Percentiles rank a stretch among this genome's conserved stretches.
Conservation (phyloP, 2,888 invertebrate species). For the Schizotus pectinicornis region DNA sequence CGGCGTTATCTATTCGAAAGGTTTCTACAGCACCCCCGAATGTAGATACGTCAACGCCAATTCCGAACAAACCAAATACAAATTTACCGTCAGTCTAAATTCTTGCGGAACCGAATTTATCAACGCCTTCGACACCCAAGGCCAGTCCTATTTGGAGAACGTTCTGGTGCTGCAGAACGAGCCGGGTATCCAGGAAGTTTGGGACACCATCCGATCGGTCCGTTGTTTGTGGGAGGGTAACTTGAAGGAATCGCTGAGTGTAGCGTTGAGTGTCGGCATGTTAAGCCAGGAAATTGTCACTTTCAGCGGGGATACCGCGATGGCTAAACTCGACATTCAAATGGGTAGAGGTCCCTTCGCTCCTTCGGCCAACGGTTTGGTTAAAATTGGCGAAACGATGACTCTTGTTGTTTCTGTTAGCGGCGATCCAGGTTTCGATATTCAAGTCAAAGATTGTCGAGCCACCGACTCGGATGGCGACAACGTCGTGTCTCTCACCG, state of each 20-base stretch:
- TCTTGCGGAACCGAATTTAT: constrained; percentile 81
- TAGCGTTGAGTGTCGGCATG: constrained; percentile 79
- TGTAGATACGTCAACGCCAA: constrained; percentile 78
- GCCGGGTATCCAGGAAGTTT: constrained; percentile 75
- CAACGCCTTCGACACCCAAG: constrained; percentile 77
- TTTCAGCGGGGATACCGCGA: constrained; percentile 84
- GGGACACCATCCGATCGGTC: constrained; percentile 80
- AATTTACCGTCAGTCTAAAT: constrained; percentile 76
- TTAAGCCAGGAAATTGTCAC: constrained; percentile 80
- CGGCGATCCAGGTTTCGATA: constrained; percentile 80
- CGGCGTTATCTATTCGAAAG: constrained; percentile 80
- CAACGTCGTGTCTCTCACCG: constrained; percentile 73
- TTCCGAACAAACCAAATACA: constrained; percentile 71
- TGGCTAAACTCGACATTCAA: constrained; percentile 79
- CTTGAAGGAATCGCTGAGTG: constrained; percentile 75
- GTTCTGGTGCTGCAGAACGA: constrained; percentile 80
- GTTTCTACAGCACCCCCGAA: constrained; percentile 69
- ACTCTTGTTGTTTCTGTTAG: constrained; percentile 80
- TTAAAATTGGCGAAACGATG: constrained; percentile 83
- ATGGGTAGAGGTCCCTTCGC: constrained; percentile 79
- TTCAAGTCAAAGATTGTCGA: constrained; percentile 77
- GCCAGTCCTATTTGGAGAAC: constrained; percentile 81
- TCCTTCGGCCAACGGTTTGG: constrained; percentile 74
- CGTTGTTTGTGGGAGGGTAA: constrained; percentile 85
- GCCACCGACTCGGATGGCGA: constrained; percentile 74